Evolutionary conservation across 2,888 invertebrate genomes (phyloP).

Genomic region (Ethmia dodecea): DNA sequence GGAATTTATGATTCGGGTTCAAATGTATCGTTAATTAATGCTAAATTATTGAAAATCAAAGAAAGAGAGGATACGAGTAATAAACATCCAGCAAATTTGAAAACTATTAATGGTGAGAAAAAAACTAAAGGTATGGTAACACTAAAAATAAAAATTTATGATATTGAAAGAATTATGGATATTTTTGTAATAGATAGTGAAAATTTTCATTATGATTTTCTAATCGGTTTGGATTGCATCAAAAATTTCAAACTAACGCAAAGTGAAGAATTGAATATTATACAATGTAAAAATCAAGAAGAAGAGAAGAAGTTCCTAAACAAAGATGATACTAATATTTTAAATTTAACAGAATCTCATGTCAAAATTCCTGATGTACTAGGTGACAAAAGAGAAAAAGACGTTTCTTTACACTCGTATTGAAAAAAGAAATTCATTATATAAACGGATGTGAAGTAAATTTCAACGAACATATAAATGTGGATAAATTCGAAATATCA

Average conservation of each 20-base stretch:
- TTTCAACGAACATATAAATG: slow-evolving; percentile 1
- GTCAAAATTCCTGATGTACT: no score
- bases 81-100: slow-evolving; percentile 11
- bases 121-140: slow-evolving; percentile 14
- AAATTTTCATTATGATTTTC: slow-evolving; percentile 18
- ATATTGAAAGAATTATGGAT: slow-evolving; percentile 17
- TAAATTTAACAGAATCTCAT: no score
- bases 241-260: slow-evolving; percentile 16
- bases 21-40: slow-evolving; percentile 27
- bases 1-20: slow-evolving; percentile 27
- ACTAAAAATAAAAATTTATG: slow-evolving; percentile 17
- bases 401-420: no score
- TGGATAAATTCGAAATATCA: slow-evolving; percentile 13
- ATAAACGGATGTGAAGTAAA: background rate
- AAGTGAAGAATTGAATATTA: slow-evolving; percentile 15
- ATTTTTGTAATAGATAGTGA: slow-evolving; percentile 17
- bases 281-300: no score
- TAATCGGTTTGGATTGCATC: slow-evolving; percentile 16
- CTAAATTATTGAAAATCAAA: slow-evolving; percentile 19
- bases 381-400: no score
- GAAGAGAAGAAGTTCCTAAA: no score
- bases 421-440: no score
- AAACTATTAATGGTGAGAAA: slow-evolving; percentile 17
- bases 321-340: no score
- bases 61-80: slow-evolving; percentile 1